Evolutionary conservation across 2,797 vertebrate genomes (phyloP).

Genomic region (Rallus crepitans): DNA sequence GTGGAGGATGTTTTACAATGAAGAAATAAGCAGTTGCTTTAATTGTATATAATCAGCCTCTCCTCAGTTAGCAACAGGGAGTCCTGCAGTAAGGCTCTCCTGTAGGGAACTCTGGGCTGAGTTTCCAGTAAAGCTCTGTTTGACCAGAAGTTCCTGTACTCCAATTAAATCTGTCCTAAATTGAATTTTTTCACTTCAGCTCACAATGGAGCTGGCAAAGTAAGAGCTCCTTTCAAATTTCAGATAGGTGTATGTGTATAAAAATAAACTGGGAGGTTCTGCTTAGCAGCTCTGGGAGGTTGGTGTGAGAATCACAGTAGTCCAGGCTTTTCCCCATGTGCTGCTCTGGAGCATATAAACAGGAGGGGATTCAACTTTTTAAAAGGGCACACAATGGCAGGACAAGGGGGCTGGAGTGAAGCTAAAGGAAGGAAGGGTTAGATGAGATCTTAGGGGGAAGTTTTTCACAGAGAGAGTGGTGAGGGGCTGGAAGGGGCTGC

Average conservation of each 20-base stretch:
- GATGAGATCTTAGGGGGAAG: too few species aligned
- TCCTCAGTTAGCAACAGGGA: slow-evolving; percentile 64
- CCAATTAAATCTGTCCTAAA: slow-evolving; percentile 48
- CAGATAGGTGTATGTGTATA: background rate
- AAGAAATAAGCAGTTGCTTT: slow-evolving; percentile 68
- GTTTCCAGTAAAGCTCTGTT: slow-evolving; percentile 63
- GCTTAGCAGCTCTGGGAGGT: background rate
- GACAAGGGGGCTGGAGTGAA: too few species aligned
- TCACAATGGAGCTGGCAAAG: background rate
- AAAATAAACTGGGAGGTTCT: slow-evolving; percentile 54
- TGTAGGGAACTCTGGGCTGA: slow-evolving; percentile 22
- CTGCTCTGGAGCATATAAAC: background rate
- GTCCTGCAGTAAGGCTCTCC: slow-evolving; percentile 29
- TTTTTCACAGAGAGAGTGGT: too few species aligned
- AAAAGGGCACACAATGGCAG: too few species aligned
- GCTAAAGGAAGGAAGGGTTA: too few species aligned
- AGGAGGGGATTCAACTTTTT: too few species aligned
- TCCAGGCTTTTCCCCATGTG: background rate
- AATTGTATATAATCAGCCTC: slow-evolving; percentile 72
- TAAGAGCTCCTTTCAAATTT: background rate
- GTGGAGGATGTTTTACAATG: slow-evolving; percentile 8
- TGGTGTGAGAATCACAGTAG: background rate
- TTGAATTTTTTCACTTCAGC: slow-evolving; percentile 42
- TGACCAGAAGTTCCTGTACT: slow-evolving; percentile 42
- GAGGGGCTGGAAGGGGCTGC: too few species aligned